Conservation (phyloP, 2,888 invertebrate genomes). For the Tetragonisca angustula region DNA sequence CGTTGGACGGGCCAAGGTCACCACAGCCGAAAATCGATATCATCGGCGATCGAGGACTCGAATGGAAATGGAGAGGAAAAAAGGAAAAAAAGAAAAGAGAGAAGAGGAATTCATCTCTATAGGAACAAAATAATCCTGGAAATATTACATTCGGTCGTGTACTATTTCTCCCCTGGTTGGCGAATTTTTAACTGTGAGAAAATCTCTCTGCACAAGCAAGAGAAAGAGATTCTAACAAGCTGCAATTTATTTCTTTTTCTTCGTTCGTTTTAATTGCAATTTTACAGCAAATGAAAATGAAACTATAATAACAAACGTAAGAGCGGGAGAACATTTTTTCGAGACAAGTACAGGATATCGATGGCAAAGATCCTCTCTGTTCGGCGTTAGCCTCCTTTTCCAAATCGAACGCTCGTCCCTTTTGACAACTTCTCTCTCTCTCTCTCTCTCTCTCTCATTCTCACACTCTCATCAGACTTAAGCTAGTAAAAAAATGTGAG, state of each 20-base stretch:
- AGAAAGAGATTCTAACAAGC: not conserved
- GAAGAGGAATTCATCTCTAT: not conserved
- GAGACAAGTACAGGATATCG: not conserved
- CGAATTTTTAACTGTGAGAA: not conserved
- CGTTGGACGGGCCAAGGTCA: slow-evolving; percentile 66
- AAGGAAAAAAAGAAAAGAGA: not conserved
- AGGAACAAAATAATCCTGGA: not conserved
- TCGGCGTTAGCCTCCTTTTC: slow-evolving; percentile 30
- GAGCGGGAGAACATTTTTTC: not conserved
- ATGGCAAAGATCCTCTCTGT: not conserved
- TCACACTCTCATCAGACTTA: slow-evolving; percentile 44
- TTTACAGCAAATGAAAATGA: not conserved
- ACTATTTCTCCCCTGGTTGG: not conserved
- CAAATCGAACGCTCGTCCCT: slow-evolving; percentile 73
- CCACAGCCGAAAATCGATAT: slow-evolving; percentile 45
- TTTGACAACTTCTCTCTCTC: slow-evolving; percentile 41
- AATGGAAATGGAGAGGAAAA: not conserved
- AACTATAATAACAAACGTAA: no score
- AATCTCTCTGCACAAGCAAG: not conserved
- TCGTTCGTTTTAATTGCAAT: not conserved
- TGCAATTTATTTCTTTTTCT: not conserved
- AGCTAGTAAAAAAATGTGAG: slow-evolving; percentile 59
- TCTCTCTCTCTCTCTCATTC: slow-evolving; percentile 29
- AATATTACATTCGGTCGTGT: not conserved
- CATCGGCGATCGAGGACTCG: not conserved